Conservation (phyloP, 2,113 vertebrate species). For the Lagopus leucura region DNA sequence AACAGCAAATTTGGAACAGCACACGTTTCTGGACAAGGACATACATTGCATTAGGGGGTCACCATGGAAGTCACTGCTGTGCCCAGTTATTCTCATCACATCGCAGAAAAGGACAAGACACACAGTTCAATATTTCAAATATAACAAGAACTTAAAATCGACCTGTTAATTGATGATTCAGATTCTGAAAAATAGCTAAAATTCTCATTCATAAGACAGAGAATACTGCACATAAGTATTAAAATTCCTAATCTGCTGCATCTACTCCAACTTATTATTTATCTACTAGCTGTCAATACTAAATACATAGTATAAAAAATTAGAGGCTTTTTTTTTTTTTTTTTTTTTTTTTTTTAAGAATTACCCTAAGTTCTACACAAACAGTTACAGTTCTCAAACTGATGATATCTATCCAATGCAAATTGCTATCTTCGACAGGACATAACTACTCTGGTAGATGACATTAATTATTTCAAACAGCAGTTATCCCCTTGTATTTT, state of each 20-base stretch:
- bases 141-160: not conserved
- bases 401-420: not conserved
- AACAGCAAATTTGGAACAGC: not conserved
- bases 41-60: not conserved
- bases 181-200: not conserved
- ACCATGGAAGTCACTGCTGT: not conserved
- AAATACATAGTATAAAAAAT: not conserved
- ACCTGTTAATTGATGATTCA: not conserved
- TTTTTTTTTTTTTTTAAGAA: not conserved
- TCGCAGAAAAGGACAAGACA: not conserved
- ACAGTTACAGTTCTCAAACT: not conserved
- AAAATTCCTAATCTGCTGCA: not conserved
- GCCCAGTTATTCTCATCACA: not conserved
- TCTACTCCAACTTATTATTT: not conserved
- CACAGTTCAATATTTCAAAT: not conserved
- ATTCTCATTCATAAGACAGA: not conserved
- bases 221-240: not conserved
- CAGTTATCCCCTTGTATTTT: not conserved
- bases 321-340: not conserved
- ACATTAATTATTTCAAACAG: not conserved
- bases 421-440: not conserved
- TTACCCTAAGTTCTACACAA: not conserved
- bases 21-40: not conserved
- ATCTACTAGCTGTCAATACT: not conserved
- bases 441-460: not conserved